Percentiles rank a stretch among this genome's conserved stretches.
Conservation (phyloP, 1,140 invertebrate genomes). For the Akabosia matsudoensis region DNA sequence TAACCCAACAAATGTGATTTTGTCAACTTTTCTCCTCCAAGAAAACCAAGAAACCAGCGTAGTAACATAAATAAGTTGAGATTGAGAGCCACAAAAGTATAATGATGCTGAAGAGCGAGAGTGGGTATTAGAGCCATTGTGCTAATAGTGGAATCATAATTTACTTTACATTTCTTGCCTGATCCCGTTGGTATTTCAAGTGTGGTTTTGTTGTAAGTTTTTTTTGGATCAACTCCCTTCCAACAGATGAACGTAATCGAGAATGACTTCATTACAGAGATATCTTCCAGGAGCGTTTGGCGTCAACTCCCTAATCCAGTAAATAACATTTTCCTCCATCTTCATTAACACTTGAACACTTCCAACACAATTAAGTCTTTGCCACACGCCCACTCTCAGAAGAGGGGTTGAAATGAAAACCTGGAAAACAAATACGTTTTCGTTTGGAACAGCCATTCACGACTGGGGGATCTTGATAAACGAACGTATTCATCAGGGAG, state of each 20-base stretch:
- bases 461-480: too few relatives aligned
- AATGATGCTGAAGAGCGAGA: background rate
- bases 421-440: constrained; percentile 9
- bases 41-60: background rate
- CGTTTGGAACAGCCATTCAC: too few relatives aligned
- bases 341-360: constrained; percentile 43
- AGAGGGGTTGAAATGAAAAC: background rate
- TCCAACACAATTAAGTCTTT: constrained; percentile 42
- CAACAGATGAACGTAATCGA: background rate
- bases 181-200: background rate
- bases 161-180: background rate
- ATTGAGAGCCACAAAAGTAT: background rate
- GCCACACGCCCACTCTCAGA: background rate
- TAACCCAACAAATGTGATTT: constrained; percentile 25
- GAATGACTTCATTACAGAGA: constrained; percentile 18
- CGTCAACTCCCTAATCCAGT: constrained; percentile 40
- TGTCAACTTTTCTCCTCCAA: constrained; percentile 3
- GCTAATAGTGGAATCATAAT: constrained; percentile 4
- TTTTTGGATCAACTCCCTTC: background rate
- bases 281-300: constrained; percentile 5
- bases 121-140: background rate
- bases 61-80: constrained; percentile 5
- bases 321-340: constrained; percentile 43
- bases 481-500: too few relatives aligned
- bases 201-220: background rate